Conservation (phyloP, 2,888 invertebrate species). For the Drosophila subsilvestris region DNA sequence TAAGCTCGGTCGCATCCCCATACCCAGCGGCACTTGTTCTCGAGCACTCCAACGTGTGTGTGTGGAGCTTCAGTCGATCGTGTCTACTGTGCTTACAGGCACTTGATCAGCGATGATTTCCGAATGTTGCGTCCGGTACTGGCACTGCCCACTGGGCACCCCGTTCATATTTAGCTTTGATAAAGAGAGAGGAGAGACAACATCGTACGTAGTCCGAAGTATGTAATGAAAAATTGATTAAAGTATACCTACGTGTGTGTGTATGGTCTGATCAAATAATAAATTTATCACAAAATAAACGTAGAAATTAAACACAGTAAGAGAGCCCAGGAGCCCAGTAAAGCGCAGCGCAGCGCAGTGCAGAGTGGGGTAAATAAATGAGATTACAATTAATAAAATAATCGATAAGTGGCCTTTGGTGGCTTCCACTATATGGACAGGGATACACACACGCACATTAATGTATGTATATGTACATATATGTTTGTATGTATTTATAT, state of each 20-base stretch:
- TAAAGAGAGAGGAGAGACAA: slow-evolving; percentile 54
- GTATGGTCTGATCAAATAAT: slow-evolving; percentile 53
- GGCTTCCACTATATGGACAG: neutral
- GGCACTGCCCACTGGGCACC: neutral
- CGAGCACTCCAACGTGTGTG: slow-evolving; percentile 13
- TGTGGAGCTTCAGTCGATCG: slow-evolving; percentile 20
- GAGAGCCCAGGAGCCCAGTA: slow-evolving; percentile 42
- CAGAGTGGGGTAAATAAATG: slow-evolving; percentile 67
- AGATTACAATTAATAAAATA: slow-evolving; percentile 79
- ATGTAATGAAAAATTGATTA: slow-evolving; percentile 79
- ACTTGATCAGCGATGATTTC: slow-evolving; percentile 57
- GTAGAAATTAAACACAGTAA: slow-evolving; percentile 64
- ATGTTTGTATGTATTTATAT: slow-evolving; percentile 6
- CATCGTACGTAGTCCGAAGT: slow-evolving; percentile 39
- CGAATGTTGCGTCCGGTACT: too few species aligned
- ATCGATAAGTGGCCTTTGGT: slow-evolving; percentile 67
- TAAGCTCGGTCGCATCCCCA: slow-evolving; percentile 15
- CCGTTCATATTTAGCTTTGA: slow-evolving; percentile 70
- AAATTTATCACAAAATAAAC: slow-evolving; percentile 73
- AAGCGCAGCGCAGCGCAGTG: slow-evolving; percentile 30
- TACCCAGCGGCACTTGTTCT: slow-evolving; percentile 55
- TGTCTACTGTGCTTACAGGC: slow-evolving; percentile 46
- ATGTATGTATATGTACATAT: neutral
- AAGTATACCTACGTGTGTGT: slow-evolving; percentile 34
- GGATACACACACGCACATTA: slow-evolving; percentile 24